phyloP scores from a whole-genome alignment of 2,888 invertebrate species.

The Pasiphila rectangulata region DNA sequence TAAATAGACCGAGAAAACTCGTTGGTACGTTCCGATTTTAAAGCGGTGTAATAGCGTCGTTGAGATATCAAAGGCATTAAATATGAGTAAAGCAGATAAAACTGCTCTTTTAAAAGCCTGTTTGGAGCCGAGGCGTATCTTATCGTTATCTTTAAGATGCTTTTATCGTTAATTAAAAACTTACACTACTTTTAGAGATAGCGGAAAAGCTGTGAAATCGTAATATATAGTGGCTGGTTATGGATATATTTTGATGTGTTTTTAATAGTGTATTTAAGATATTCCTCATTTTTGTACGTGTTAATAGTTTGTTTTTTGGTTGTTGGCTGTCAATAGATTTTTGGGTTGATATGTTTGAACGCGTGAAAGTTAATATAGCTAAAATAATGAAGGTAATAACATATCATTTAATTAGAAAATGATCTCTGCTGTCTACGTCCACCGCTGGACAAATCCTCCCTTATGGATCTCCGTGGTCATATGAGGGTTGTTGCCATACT shows the following conservation, averaged over 20 bases:
- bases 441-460: no score
- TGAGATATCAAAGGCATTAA: constrained; percentile 9
- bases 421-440: no score
- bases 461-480: no score
- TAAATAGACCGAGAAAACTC: constrained; percentile 15
- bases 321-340: no score
- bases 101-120: not conserved
- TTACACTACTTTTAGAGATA: not conserved
- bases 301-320: no score
- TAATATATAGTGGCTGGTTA: not conserved
- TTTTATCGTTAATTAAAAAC: constrained; percentile 6
- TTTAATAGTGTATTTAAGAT: no score
- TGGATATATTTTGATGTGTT: not conserved
- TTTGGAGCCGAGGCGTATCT: not conserved
- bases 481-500: no score
- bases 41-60: constrained; percentile 9
- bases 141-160: not conserved
- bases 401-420: no score
- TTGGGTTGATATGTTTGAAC: no score
- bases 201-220: not conserved
- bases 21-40: constrained; percentile 14
- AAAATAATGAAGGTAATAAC: no score
- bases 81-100: constrained; percentile 5
- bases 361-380: no score
- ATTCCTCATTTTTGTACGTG: no score